These are phyloP conservation scores for Chondrilla cf. caribensis DNA, from an alignment of 37 sponge, comb jelly and placozoan genomes.

Conservation along the genomic window DNA sequence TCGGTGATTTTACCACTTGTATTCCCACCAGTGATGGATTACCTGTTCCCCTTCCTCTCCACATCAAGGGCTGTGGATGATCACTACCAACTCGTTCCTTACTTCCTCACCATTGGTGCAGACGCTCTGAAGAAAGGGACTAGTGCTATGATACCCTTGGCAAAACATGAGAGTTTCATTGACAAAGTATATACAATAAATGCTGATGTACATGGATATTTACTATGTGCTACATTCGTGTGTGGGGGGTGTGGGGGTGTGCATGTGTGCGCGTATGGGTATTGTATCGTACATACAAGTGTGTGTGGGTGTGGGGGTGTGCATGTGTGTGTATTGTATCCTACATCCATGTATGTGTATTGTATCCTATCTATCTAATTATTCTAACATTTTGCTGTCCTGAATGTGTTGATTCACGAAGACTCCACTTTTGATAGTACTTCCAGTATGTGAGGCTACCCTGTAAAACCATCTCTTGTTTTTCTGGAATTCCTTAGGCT, in stretches of 20 bases:
- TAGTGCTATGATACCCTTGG: conserved; percentile 76
- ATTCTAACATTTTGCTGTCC: too few relatives aligned
- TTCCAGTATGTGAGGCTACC: too few relatives aligned
- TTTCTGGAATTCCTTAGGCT: background rate
- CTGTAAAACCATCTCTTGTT: too few relatives aligned
- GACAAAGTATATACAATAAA: conserved; percentile 47
- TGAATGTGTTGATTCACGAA: too few relatives aligned
- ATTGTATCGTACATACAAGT: background rate
- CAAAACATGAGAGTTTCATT: conserved; percentile 60
- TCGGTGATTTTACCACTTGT: too few relatives aligned
- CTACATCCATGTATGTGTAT: background rate
- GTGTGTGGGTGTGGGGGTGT: conserved; percentile 15
- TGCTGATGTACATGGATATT: background rate
- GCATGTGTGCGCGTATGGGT: background rate
- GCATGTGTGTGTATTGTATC: background rate
- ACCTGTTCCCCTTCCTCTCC: too few relatives aligned
- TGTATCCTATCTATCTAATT: background rate
- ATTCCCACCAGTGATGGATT: too few relatives aligned
- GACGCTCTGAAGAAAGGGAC: conserved; percentile 44
- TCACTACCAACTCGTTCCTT: conserved; percentile 70
- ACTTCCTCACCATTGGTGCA: conserved; percentile 69
- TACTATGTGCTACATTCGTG: background rate
- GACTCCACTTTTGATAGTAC: too few relatives aligned
- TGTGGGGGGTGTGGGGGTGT: background rate
- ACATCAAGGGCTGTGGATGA: conserved; percentile 57